phyloP scores from a whole-genome alignment of 1,140 invertebrate species.

The Dinoponera quadriceps region DNA sequence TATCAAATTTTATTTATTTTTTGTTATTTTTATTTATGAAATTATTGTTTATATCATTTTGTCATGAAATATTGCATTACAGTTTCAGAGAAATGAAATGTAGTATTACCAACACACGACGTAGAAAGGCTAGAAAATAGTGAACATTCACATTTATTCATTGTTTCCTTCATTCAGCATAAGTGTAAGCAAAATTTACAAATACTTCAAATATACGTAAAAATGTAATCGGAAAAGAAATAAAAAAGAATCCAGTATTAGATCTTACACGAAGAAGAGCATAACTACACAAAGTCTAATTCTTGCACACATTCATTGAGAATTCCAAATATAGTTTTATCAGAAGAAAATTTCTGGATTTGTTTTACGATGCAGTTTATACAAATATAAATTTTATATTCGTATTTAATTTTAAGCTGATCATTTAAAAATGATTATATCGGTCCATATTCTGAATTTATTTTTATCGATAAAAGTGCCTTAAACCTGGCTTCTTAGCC shows the following conservation, averaged over 20 bases:
- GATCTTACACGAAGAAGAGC: constrained; percentile 1
- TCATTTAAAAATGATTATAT: constrained; percentile 17
- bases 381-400: background rate
- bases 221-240: constrained; percentile 33
- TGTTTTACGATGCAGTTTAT: background rate
- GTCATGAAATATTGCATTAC: background rate
- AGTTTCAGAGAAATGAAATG: constrained; percentile 49
- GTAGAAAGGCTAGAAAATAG: constrained; percentile 34
- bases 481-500: no score
- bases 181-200: constrained; percentile 42
- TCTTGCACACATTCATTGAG: constrained; percentile 35
- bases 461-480: no score
- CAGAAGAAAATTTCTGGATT: constrained; percentile 18
- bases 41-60: constrained; percentile 25
- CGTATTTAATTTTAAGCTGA: constrained; percentile 31
- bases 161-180: constrained; percentile 27
- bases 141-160: constrained; percentile 40
- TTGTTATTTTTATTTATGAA: constrained; percentile 9
- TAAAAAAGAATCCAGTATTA: constrained; percentile 14
- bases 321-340: constrained; percentile 44
- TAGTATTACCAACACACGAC: constrained; percentile 41
- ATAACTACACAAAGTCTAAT: constrained; percentile 12
- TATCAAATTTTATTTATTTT: no score
- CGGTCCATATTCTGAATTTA: no score
- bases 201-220: constrained; percentile 49